These are phyloP conservation scores for Masnerella sp. DNA, from an alignment of 2,888 invertebrate genomes.

Conservation along the genomic window DNA sequence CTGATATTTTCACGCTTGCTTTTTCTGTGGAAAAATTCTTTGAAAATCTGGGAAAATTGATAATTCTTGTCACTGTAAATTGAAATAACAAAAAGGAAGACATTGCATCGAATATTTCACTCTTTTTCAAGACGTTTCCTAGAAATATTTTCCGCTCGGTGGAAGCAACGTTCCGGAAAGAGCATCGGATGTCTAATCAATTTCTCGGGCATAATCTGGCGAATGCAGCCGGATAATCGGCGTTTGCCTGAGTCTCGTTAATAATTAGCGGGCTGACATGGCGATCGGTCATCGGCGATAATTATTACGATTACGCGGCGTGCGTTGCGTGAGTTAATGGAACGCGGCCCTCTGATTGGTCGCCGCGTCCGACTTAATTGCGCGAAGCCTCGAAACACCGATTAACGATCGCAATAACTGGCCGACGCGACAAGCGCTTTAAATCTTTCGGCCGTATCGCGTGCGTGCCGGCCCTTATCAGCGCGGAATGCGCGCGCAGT, in stretches of 20 bases:
- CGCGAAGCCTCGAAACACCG: conserved; percentile 67
- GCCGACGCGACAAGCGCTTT: conserved; percentile 64
- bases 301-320: conserved; percentile 69
- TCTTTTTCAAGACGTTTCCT: no score
- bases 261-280: conserved; percentile 68
- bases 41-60: not conserved
- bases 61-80: no score
- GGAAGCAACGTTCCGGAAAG: no score
- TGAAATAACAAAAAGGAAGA: no score
- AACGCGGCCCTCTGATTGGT: conserved; percentile 57
- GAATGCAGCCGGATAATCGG: conserved; percentile 30
- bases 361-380: conserved; percentile 67
- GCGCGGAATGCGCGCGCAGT: conserved; percentile 32
- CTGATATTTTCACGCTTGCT: no score
- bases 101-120: no score
- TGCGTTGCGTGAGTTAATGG: conserved; percentile 67
- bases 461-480: conserved; percentile 62
- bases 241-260: conserved; percentile 50
- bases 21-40: not conserved
- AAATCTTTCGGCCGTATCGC: conserved; percentile 62
- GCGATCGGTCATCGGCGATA: conserved; percentile 70
- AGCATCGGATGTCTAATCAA: conserved; percentile 20
- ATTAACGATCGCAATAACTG: conserved; percentile 71
- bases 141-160: no score
- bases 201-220: conserved; percentile 14